Base-by-base conservation (phyloP, 2,113 vertebrate genomes). In the Lepus americanus region DNA sequence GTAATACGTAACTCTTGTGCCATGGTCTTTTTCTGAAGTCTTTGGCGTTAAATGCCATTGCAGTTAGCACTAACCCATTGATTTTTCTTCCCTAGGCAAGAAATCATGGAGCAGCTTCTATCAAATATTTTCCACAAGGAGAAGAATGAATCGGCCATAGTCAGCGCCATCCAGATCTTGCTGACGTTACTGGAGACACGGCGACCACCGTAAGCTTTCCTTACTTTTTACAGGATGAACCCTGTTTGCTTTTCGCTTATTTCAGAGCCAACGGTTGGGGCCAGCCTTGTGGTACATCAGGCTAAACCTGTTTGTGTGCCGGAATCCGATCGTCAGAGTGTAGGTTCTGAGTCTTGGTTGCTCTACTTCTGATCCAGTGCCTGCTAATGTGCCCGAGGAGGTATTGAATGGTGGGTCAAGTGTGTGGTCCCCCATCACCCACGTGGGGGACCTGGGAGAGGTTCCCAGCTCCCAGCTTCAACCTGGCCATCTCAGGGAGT, bases 151-250 rank as follows among this genome's bases (percentile, higher is more conserved):
- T 99, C 99, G 10, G 99, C 99, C 25, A 99, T 99, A 76, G 99
- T 99, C 98, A 99, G 99, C 97, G 99, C 99, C 69, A 99, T 99
- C 97, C 99, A 99, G 98, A 99, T 99, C 94, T 98, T 99, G 0
- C 98, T 99, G 96, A 99, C 99, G 13, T 98, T 99, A 94, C 99
- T 99, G 93, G 99, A 99, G 98, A 99, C 99, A 1, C 98, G 99
- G 80, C 98, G 99, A 94, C 99, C 99, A 96, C 99, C 99, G 99
- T 99, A 98, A 98, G 99, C 67, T 81, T 92, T 67, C 31, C 22
- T 95, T 69, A 72, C 44, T 2, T 72, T 74, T 81, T 92, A 1
- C 3, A 1, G n/a, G 72, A 31, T 6, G 9, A 76, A 79, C 27
- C 3, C 0, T 83, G 51, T 66, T 44, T 23, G 70, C 29, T 39